These are phyloP conservation scores for Mechanitis messenoides DNA, from an alignment of 2,888 invertebrate species.

Conservation along the genomic window DNA sequence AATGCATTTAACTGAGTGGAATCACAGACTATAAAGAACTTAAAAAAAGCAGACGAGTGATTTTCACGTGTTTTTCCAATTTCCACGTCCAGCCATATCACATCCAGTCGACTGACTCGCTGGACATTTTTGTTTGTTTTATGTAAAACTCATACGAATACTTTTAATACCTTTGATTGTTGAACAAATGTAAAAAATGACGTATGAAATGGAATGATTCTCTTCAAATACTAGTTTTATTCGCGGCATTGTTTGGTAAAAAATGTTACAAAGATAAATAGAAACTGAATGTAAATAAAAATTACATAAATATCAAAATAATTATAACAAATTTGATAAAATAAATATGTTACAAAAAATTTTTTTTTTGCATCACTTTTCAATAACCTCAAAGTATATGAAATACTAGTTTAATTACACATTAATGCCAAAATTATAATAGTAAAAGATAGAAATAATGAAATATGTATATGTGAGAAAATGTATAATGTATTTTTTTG, in stretches of 20 bases:
- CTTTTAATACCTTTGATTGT: slow-evolving; percentile 20
- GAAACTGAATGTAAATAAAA: too few species aligned
- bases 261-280: too few species aligned
- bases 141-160: slow-evolving; percentile 38
- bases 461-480: background rate
- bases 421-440: too few species aligned
- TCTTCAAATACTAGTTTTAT: too few species aligned
- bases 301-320: background rate
- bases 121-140: slow-evolving; percentile 36
- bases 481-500: background rate
- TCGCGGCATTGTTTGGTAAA: too few species aligned
- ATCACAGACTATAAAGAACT: slow-evolving; percentile 13
- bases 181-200: slow-evolving; percentile 2
- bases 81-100: slow-evolving; percentile 56
- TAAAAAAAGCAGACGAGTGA: slow-evolving; percentile 33
- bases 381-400: too few species aligned
- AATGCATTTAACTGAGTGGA: background rate
- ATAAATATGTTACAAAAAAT: too few species aligned
- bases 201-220: too few species aligned
- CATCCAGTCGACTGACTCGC: slow-evolving; percentile 50
- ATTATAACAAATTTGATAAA: too few species aligned
- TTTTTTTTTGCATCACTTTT: too few species aligned
- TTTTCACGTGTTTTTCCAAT: slow-evolving; percentile 61
- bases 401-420: too few species aligned
- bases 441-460: too few species aligned